A percentile compares a stretch with the other conserved stretches of the same genome.
phyloP scores from a whole-genome alignment of 1,140 invertebrate species.

The Drosophila kanapiae region DNA sequence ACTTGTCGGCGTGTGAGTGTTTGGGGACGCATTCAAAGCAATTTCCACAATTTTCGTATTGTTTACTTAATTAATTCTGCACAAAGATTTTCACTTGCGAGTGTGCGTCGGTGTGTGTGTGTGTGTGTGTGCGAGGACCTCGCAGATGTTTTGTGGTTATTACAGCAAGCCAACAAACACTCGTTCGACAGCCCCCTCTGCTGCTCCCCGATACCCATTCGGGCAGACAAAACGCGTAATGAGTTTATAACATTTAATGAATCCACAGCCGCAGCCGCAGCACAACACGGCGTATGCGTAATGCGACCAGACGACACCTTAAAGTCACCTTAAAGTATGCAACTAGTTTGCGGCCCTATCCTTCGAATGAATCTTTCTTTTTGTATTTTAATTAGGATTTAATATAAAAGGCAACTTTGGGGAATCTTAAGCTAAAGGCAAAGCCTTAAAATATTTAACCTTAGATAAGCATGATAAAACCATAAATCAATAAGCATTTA shows the following conservation, averaged over 20 bases:
- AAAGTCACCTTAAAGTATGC: conserved; percentile 48
- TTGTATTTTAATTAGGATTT: not conserved
- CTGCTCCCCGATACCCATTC: conserved; percentile 15
- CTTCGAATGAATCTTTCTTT: too few relatives aligned
- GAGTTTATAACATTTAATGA: conserved; percentile 81
- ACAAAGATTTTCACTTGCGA: conserved; percentile 76
- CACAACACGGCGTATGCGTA: conserved; percentile 55
- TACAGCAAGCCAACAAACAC: conserved; percentile 61
- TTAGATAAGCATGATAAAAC: too few relatives aligned
- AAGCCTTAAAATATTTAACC: too few relatives aligned
- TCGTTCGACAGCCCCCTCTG: not conserved
- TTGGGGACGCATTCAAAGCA: conserved; percentile 81
- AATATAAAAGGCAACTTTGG: too few relatives aligned
- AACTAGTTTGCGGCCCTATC: conserved; percentile 36
- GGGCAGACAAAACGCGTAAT: conserved; percentile 64
- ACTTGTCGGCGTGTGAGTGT: conserved; percentile 29
- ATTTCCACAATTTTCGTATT: conserved; percentile 83
- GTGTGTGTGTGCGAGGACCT: conserved; percentile 17
- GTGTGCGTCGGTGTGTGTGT: conserved; percentile 14
- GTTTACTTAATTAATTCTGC: conserved; percentile 83
- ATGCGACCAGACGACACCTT: conserved; percentile 32
- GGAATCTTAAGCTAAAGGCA: too few relatives aligned
- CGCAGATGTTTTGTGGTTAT: conserved; percentile 77
- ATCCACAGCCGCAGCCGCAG: conserved; percentile 32
- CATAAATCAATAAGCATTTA: too few relatives aligned